Evolutionary conservation across 2,888 invertebrate genomes (phyloP), one percentile per base, ranked within the genome.

Genomic region (Nemoura dubitans): DNA sequence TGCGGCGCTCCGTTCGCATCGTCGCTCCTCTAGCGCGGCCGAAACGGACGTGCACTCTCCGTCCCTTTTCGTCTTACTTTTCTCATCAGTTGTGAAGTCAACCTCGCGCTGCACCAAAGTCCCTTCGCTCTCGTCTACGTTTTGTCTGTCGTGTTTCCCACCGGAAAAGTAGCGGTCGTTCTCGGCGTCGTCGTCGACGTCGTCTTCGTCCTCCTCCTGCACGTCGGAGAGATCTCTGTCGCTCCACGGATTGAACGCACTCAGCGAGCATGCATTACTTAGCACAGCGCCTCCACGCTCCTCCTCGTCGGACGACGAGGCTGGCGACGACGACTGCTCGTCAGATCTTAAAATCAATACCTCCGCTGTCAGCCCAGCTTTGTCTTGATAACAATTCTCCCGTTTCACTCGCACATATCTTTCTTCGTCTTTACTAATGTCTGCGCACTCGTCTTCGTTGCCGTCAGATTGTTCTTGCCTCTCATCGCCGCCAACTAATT

Each of bases 171-270:
- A 7, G 80, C 36, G 36, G 5, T 36, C 36, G 36, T 36, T 36
- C 36, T 81, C 29, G 81, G 78, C 84, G 0, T 84, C 84, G 28
- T 26, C 76, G 26, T 76, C 84, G 25, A 27, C 27, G 2, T 59
- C 30, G 30, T 28, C 84, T 28, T 84, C 84, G 27, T 84, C 84
- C 16, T 59, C 84, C 27, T 84, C 84, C 76, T 25, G 59, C 26
- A 84, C 84, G 76, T 84, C 84, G 76, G 84, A 84, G 27, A 84
- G 84, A 21, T 76, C 84, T 6, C 84, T 25, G 76, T 84, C 84
- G n/a, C 30, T 10, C 81, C 81, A 81, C 0, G 81, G 30, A 10
- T 10, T 81, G 81, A 30, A 81, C 78, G 28, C 28, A 10, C 78
- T 27, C 78, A 76, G 76, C 76, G 26, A 21, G 36, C 36, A 36